Evolutionary conservation across 2,797 vertebrate species (phyloP).

Genomic region (Enteromius fasciolatus): DNA sequence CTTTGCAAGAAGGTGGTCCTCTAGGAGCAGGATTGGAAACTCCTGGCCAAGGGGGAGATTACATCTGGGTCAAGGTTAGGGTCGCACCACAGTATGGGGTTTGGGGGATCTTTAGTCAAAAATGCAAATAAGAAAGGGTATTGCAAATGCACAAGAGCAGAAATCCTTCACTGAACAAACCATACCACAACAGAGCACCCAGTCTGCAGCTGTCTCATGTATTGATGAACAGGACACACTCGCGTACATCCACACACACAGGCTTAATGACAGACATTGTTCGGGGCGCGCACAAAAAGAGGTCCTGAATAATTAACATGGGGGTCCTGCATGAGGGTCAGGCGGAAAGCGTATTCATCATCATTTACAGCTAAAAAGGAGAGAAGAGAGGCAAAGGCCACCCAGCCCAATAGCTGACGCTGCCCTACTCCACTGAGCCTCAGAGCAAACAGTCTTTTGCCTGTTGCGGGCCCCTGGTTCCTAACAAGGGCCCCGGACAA

Average conservation of each 20-base stretch:
- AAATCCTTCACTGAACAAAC: constrained; percentile 29
- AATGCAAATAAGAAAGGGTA: constrained; percentile 16
- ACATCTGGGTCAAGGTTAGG: constrained; percentile 12
- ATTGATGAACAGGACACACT: constrained; percentile 47
- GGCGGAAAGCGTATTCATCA: constrained; percentile 81
- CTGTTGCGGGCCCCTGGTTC: constrained; percentile 67
- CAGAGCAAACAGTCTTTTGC: constrained; percentile 67
- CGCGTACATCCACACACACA: constrained; percentile 48
- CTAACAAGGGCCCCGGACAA: constrained; percentile 65
- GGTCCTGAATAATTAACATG: constrained; percentile 80
- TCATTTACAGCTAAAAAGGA: constrained; percentile 72
- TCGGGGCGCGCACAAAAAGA: constrained; percentile 77
- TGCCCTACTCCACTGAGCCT: constrained; percentile 65
- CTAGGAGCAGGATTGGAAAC: background rate
- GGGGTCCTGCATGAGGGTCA: constrained; percentile 77
- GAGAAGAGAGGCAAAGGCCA: constrained; percentile 59
- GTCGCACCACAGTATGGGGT: background rate
- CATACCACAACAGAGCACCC: background rate
- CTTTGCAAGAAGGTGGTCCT: background rate
- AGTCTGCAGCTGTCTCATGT: constrained; percentile 56
- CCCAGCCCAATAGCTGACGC: constrained; percentile 53
- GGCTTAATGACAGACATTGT: constrained; percentile 80
- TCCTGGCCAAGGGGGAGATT: background rate
- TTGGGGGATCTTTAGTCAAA: background rate
- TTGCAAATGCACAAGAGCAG: background rate